A percentile compares a stretch with the other conserved stretches of the same genome.
Evolutionary conservation across 2,797 vertebrate species (phyloP).

Genomic region (Melopsittacus undulatus): DNA sequence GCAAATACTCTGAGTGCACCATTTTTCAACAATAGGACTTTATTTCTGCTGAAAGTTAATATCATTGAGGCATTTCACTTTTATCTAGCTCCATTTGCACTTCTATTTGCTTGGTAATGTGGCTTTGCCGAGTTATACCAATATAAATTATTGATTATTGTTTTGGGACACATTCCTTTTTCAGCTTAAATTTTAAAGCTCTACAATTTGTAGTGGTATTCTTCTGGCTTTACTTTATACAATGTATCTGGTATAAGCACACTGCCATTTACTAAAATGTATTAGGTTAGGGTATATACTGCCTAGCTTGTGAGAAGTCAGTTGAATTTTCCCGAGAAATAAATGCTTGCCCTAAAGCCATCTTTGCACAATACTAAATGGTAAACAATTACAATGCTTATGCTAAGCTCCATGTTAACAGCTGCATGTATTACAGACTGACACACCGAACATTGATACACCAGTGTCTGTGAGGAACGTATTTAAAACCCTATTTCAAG

Average conservation of each 20-base stretch:
- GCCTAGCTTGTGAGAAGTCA: conserved; percentile 45
- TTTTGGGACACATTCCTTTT: neutral
- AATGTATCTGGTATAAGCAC: conserved; percentile 21
- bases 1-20: neutral
- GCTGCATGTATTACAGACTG: conserved; percentile 35
- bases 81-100: conserved; percentile 18
- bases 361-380: conserved; percentile 64
- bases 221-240: conserved; percentile 35
- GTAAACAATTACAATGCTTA: conserved; percentile 70
- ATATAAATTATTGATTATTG: conserved; percentile 45
- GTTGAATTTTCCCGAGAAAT: conserved; percentile 63
- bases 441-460: conserved; percentile 2
- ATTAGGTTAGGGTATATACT: conserved; percentile 20
- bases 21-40: conserved; percentile 37
- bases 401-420: conserved; percentile 64
- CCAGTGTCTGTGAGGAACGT: conserved; percentile 9
- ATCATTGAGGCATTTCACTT: neutral
- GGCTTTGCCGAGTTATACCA: conserved; percentile 7
- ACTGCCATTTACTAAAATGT: conserved; percentile 15
- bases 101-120: neutral
- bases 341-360: conserved; percentile 59
- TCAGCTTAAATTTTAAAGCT: conserved; percentile 8
- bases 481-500: conserved; percentile 70
- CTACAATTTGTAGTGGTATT: neutral
- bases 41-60: conserved; percentile 35